Base-by-base conservation (phyloP, 2,113 vertebrate species). In the Sorex araneus region DNA sequence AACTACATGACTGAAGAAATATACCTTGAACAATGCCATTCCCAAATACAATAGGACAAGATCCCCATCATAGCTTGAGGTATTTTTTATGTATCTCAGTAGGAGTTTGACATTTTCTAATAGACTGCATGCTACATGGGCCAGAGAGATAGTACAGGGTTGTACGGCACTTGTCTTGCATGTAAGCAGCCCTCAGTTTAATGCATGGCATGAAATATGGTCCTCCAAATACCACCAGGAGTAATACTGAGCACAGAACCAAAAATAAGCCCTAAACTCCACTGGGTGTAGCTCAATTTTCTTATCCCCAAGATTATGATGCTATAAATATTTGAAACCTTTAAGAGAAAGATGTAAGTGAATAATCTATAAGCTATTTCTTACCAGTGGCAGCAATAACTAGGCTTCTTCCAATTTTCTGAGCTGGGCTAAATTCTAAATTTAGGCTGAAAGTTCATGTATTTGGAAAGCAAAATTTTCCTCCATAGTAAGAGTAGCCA, bases 1-100 rank as follows among this genome's bases (percentile, higher is more conserved):
- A n/a, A 60, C 70, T 19, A 91, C 30, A 34, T 57, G 64, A 91
- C 45, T 82, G 73, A 79, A 71, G 4, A 36, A 60, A 15, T 82
- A n/a, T 70, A 30, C 75, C 85, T 32, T 70, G 43, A 91, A 90
- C 4, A 93, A 28, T 63, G 43, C 8, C 57, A 43, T 83, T 8
- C 30, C n/a, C 75, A 87, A 87, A 92, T 40, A 30, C 47, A 18
- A 91, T 21, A 47, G 21, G 5, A 15, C 45, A 64, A 80, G 34
- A 47, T 30, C 30, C 60, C 28, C 67, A 4, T 75, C 7, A 34
- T 18, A 40, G 27, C 43, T 30, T 60, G 64, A 60, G 45, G 40
- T 79, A n/a, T n/a, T 83, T 43, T 50, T 47, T 36, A 34, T 23
- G 75, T 6, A 50, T 47, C 36, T 87, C 34, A 34, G 30, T 50